These are phyloP conservation scores for Macaria notata DNA, from an alignment of 2,888 invertebrate species.

Conservation along the genomic window DNA sequence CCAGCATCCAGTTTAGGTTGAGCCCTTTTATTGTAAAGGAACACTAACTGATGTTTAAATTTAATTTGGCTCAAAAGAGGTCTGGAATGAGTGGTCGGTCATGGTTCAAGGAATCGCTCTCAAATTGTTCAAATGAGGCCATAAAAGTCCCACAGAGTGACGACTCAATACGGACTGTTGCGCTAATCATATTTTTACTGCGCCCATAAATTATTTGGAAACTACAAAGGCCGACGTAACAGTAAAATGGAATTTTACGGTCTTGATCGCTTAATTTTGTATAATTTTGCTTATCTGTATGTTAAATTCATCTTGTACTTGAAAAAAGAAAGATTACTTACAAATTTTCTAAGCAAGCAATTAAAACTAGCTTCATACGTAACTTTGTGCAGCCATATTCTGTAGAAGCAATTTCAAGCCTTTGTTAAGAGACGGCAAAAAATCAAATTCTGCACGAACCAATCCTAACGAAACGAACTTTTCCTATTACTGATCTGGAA, in stretches of 20 bases:
- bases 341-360: neutral
- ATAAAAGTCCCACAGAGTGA: constrained; percentile 72
- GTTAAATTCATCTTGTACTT: neutral
- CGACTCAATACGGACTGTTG: constrained; percentile 64
- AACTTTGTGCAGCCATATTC: constrained; percentile 8
- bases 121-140: constrained; percentile 70
- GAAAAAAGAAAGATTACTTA: constrained; percentile 7
- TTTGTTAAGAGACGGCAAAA: constrained; percentile 20
- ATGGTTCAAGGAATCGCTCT: constrained; percentile 70
- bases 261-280: constrained; percentile 39
- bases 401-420: constrained; percentile 14
- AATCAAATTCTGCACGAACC: constrained; percentile 39
- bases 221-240: constrained; percentile 52
- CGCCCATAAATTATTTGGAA: constrained; percentile 60
- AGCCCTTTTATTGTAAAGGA: constrained; percentile 32
- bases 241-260: constrained; percentile 48
- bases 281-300: constrained; percentile 29
- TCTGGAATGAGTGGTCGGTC: constrained; percentile 50
- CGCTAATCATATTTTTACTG: constrained; percentile 73
- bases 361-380: neutral
- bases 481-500: constrained; percentile 49
- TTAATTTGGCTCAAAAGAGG: constrained; percentile 36
- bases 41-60: constrained; percentile 18
- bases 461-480: constrained; percentile 43
- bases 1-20: constrained; percentile 38